Conservation (phyloP, 1,140 invertebrate species). For the Popillia japonica region DNA sequence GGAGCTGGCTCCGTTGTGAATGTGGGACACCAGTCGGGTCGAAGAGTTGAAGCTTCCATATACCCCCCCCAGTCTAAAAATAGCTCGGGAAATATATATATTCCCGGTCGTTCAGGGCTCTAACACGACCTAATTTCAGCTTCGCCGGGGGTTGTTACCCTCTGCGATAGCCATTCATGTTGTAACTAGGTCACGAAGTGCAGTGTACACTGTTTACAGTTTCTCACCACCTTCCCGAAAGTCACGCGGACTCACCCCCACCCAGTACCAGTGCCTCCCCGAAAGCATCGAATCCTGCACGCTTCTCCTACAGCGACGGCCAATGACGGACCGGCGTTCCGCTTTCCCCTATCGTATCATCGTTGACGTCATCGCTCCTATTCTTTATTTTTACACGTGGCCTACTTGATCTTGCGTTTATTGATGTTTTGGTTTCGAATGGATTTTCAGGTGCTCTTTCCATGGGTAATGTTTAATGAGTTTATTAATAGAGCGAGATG, state of each 20-base stretch:
- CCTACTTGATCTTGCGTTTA: conserved; percentile 44
- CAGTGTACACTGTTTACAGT: conserved; percentile 43
- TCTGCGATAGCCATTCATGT: conserved; percentile 52
- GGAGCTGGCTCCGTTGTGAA: not conserved
- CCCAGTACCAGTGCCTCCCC: conserved; percentile 36
- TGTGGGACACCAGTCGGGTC: conserved; percentile 25
- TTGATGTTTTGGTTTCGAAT: conserved; percentile 45
- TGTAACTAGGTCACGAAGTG: conserved; percentile 50
- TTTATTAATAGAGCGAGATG: conserved; percentile 20
- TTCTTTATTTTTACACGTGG: conserved; percentile 44
- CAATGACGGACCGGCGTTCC: conserved; percentile 32
- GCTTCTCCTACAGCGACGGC: conserved; percentile 33
- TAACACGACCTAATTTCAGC: conserved; percentile 49
- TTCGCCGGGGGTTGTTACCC: conserved; percentile 53
- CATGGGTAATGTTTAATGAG: not conserved
- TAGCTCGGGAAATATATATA: conserved; percentile 29
- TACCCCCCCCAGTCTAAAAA: conserved; percentile 24
- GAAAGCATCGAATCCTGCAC: conserved; percentile 25
- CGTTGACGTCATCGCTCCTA: conserved; percentile 46
- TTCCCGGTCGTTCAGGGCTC: conserved; percentile 29
- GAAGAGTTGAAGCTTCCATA: conserved; percentile 14
- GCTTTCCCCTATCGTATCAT: conserved; percentile 44
- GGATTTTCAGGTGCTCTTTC: conserved; percentile 13
- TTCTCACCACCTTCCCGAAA: conserved; percentile 35
- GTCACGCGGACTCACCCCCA: conserved; percentile 45